These are phyloP conservation scores for Acanthornis magna DNA, from an alignment of 2,797 vertebrate genomes.

Conservation along the genomic window DNA sequence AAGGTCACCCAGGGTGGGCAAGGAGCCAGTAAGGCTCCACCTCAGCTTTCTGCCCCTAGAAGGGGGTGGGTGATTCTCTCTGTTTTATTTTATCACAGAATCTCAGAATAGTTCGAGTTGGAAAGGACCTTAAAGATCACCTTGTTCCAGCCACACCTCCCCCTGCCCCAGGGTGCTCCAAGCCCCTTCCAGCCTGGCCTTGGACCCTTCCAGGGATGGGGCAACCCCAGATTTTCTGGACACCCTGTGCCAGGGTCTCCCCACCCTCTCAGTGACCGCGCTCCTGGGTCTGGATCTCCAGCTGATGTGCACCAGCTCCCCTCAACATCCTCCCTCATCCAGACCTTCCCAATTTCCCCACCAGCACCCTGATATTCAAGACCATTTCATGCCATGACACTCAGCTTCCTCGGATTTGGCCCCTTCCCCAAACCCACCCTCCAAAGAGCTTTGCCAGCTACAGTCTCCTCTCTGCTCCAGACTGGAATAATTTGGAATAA, in stretches of 20 bases:
- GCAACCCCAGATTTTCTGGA: background rate
- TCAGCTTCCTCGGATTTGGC: background rate
- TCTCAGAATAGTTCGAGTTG: background rate
- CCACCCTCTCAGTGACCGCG: rapidly evolving
- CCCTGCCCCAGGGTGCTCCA: rapidly evolving
- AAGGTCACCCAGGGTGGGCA: background rate
- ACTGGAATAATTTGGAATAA: conserved; percentile 55
- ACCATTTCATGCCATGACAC: rapidly evolving
- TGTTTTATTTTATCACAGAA: background rate
- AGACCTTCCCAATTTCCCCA: background rate
- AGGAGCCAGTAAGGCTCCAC: background rate
- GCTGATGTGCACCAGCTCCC: background rate
- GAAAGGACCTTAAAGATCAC: background rate
- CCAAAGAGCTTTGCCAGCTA: background rate
- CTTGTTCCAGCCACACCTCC: background rate
- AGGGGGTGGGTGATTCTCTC: rapidly evolving
- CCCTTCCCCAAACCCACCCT: background rate
- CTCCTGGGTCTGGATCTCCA: background rate
- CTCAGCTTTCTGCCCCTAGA: background rate
- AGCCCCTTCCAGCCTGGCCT: rapidly evolving
- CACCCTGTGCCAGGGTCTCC: rapidly evolving
- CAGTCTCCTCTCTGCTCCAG: background rate
- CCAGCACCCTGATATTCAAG: background rate
- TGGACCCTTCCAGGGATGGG: background rate
- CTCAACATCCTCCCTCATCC: background rate